Base-by-base conservation (phyloP, 2,888 invertebrate species). In the Ophioninae sp. region DNA sequence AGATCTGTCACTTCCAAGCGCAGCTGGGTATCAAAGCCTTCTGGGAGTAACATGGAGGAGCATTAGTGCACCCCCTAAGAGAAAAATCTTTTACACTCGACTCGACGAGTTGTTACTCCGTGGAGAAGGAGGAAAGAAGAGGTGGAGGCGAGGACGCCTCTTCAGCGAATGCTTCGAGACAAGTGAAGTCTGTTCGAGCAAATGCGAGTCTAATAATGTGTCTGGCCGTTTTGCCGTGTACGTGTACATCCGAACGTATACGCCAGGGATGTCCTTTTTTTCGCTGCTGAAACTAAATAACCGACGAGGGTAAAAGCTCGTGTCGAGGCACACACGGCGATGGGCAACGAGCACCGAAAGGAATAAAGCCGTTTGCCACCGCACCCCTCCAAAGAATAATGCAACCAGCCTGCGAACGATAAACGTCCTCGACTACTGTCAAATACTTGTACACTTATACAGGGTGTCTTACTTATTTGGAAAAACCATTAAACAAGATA, bases 341-440 rank as follows among this genome's bases (percentile, higher is more conserved):
- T 64, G 65, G 67, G 39, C 61, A 79, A 23, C 75, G 59, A 78
- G 68, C 77, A 81, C 21, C 74, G 65, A 59, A 50, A 78, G 78
- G 56, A 78, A 74, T 74, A 81, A 37, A 74, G 59, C 69, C 62
- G 81, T 81, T 83, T 61, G 78, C 65, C 61, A 67, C 78, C 81
- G 74, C 80, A 41, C 80, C 81, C 74, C 78, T 81, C 30, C 30
- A 81, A 78, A 78, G 83, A 83, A 83, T 83, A 83, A 83, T 83
- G 81, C 83, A 78, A 75, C 70, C 72, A 72, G 20, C 69, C 74
- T 65, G 37, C 57, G 65, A 61, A 68, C 69, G 61, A 17, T 65
- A 56, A 64, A 75, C 65, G 23, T 64, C 23, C 70, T 61, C 50
- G 37, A 70, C 57, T 37, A 41, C 50, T 20, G 41, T 50, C 50